A percentile compares a stretch with the other conserved stretches of the same genome.
phyloP scores from a whole-genome alignment of 2,888 invertebrate species.

The Lymantria dispar region DNA sequence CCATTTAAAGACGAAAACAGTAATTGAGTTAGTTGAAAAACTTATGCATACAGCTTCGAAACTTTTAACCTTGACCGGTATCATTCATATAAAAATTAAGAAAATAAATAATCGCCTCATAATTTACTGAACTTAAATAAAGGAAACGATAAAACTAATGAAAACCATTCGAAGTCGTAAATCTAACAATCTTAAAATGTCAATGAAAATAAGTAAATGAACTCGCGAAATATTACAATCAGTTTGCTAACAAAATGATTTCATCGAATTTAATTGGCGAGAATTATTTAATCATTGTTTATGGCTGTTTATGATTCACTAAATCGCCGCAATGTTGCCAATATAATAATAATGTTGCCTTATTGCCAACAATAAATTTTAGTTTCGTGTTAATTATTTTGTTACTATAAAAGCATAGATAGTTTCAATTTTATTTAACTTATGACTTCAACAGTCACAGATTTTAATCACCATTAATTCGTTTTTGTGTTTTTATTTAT shows the following conservation, averaged over 20 bases:
- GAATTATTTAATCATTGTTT: constrained; percentile 35
- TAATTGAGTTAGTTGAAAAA: too few relatives aligned
- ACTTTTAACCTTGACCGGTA: too few relatives aligned
- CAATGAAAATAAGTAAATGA: constrained; percentile 14
- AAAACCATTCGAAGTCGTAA: background rate
- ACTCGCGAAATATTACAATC: constrained; percentile 7
- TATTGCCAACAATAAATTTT: constrained; percentile 24
- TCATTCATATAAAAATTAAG: too few relatives aligned
- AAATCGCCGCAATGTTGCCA: constrained; percentile 26
- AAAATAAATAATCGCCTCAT: too few relatives aligned
- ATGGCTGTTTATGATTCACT: constrained; percentile 34
- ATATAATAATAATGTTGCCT: constrained; percentile 21
- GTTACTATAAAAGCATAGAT: constrained; percentile 11
- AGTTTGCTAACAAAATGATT: constrained; percentile 22
- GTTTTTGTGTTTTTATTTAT: too few relatives aligned
- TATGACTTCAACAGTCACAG: too few relatives aligned
- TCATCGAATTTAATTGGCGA: constrained; percentile 28
- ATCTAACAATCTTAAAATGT: background rate
- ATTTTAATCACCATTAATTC: too few relatives aligned
- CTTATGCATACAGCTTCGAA: too few relatives aligned
- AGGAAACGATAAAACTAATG: too few relatives aligned
- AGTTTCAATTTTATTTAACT: too few relatives aligned
- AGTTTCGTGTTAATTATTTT: constrained; percentile 32
- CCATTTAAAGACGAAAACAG: too few relatives aligned
- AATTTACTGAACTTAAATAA: too few relatives aligned